Base-by-base conservation (phyloP, 2,797 vertebrate species). In the Gambusia yucatana region DNA sequence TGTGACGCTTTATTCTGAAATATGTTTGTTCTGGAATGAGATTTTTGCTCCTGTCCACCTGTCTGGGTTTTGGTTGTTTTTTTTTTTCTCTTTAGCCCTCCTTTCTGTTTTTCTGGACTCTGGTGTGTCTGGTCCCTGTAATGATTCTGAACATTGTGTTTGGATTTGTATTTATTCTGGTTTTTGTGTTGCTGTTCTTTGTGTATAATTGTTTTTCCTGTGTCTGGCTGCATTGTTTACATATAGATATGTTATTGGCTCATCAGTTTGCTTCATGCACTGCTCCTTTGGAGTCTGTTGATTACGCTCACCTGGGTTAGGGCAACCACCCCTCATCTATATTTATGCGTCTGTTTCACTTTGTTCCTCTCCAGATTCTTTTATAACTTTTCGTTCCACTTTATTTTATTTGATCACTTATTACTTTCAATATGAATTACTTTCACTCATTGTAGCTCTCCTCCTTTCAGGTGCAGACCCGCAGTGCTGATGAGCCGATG, bases 401-500 rank as follows among this genome's bases (percentile, higher is more conserved):
- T n/a, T 67, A 67, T 9, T 65, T 39, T 6, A 69, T 0, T 10
- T 41, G 39, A 69, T 69, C 22, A 69, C 11, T 43, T 10, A 69
- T 43, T 43, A 6, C 22, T 43, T 69, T 69, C 7, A 65, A 36
- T n/a, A 4, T n/a, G n/a, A 65, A 22, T 6, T 20, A 6, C 39
- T n/a, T 39, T 69, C 9, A 3, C 20, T 55, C n/a, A 14, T 6
- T 39, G 7, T 36, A 25, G 47, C 69, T 8, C 17, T 48, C 63
- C 41, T 13, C 17, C 47, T 88, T 82, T 52, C 79, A 99, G 98
- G 98, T 99, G 81, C 98, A 99, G 94, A 99, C 98, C 0, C 97
- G 98, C 73, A 99, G 98, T 0, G 98, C 98, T 0, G 98, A 99
- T 5, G 98, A 99, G 91, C 98, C 98, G 50, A 99, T 99, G 98